These are phyloP conservation scores for Rhodinocichla rosea DNA, from an alignment of 2,113 vertebrate genomes.

Conservation along the genomic window DNA sequence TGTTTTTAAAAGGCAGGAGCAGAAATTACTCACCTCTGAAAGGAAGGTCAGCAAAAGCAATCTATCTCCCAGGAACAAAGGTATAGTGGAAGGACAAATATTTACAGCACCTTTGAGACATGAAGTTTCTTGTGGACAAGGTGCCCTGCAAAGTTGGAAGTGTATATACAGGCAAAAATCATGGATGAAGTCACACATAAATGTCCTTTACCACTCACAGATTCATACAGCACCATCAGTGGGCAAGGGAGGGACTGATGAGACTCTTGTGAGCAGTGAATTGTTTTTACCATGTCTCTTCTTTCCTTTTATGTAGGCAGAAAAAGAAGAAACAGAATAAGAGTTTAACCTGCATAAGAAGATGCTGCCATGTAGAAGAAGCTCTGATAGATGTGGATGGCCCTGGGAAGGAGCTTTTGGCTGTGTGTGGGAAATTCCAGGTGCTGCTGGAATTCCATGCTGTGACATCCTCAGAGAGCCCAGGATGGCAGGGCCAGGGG, in stretches of 20 bases:
- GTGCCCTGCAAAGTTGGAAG: neutral
- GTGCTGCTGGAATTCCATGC: neutral
- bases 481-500: accelerated
- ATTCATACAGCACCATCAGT: neutral
- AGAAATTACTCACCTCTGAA: neutral
- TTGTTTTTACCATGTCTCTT: neutral
- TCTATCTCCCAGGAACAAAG: neutral
- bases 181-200: neutral
- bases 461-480: neutral
- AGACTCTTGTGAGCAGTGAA: neutral
- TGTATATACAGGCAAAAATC: neutral
- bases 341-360: neutral
- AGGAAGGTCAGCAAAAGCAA: neutral
- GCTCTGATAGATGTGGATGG: accelerated
- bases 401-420: neutral
- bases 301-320: neutral
- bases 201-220: neutral
- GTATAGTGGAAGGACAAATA: neutral
- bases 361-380: accelerated
- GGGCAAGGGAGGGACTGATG: neutral
- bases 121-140: neutral
- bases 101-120: neutral
- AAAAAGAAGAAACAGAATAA: neutral
- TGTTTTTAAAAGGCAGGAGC: neutral
- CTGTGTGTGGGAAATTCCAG: neutral